Conservation (phyloP, 2,113 vertebrate genomes). For the Puntigrus tetrazona region DNA sequence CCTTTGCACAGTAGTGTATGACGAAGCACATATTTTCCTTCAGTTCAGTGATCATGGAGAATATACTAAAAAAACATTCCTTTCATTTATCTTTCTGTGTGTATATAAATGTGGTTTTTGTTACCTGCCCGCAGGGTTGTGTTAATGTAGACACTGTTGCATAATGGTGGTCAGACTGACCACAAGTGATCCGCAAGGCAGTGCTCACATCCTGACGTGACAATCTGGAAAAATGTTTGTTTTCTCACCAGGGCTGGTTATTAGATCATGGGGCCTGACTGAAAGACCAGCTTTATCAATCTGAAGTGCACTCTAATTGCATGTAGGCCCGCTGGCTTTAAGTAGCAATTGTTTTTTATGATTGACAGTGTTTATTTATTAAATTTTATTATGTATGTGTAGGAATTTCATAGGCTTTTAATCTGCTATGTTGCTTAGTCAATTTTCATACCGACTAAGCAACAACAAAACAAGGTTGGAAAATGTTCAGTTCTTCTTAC, state of each 20-base stretch:
- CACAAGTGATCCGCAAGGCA: constrained; percentile 32
- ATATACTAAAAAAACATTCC: background rate
- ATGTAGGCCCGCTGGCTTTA: background rate
- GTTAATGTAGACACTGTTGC: constrained; percentile 24
- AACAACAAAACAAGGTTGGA: background rate
- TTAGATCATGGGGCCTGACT: background rate
- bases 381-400: background rate
- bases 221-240: constrained; percentile 55
- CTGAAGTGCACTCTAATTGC: background rate
- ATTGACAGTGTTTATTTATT: background rate
- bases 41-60: background rate
- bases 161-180: constrained; percentile 18
- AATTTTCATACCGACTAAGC: background rate
- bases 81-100: background rate
- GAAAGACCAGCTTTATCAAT: background rate
- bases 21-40: background rate
- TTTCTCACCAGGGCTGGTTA: constrained; percentile 9
- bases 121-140: background rate
- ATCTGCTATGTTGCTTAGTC: background rate
- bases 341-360: background rate
- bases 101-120: constrained; percentile 16
- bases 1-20: background rate
- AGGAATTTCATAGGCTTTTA: background rate
- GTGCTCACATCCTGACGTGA: constrained; percentile 48
- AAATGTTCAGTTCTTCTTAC: constrained; percentile 62